phyloP scores from a whole-genome alignment of 2,113 vertebrate genomes.

The Pristiophorus japonicus region DNA sequence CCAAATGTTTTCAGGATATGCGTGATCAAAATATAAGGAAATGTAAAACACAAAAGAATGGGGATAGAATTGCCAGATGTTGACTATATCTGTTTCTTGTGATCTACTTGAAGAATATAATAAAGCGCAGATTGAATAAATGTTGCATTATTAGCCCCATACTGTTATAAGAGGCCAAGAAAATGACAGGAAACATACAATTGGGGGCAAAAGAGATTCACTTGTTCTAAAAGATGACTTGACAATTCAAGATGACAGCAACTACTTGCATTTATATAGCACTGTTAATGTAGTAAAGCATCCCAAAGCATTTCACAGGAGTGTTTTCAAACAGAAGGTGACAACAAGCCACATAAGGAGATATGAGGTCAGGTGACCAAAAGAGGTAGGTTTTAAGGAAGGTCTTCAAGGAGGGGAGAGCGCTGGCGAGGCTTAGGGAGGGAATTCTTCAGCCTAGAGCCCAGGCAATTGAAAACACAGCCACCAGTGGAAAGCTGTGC shows the following conservation, averaged over 20 bases:
- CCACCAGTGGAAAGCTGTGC: not conserved
- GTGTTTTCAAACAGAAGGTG: not conserved
- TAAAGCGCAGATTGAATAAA: not conserved
- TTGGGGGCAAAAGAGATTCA: not conserved
- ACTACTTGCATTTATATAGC: slow-evolving; percentile 2
- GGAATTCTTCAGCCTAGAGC: not conserved
- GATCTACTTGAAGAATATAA: not conserved
- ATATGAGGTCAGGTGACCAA: not conserved
- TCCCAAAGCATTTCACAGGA: not conserved
- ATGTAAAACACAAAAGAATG: not conserved
- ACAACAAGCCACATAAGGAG: not conserved
- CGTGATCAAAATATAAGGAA: not conserved
- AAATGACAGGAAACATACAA: not conserved
- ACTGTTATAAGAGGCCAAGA: not conserved
- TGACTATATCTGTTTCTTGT: not conserved
- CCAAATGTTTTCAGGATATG: not conserved
- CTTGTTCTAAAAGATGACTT: not conserved
- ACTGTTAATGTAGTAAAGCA: not conserved
- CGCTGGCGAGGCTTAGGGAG: not conserved
- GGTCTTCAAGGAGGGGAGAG: not conserved
- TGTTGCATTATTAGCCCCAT: not conserved
- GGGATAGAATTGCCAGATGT: not conserved
- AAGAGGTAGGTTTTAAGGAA: not conserved
- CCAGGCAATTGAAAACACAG: not conserved
- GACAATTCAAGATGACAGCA: not conserved